Conservation (phyloP, 2,888 invertebrate species). For the Steinernema hermaphroditum region DNA sequence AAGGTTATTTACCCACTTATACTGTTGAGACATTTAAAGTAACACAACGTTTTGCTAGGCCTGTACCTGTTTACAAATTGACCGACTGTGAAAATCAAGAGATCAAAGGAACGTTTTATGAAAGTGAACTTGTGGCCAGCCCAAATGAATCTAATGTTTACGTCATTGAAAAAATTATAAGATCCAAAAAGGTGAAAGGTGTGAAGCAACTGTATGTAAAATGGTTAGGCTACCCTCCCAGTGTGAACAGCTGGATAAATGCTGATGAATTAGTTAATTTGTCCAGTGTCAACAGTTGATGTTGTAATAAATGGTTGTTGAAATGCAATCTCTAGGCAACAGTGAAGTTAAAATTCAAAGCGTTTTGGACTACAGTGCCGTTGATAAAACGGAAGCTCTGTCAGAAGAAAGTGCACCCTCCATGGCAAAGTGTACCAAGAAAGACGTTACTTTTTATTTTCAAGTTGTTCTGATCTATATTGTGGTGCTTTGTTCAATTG, state of each 20-base stretch:
- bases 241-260: background rate
- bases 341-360: too few species aligned
- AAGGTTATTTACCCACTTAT: background rate
- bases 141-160: background rate
- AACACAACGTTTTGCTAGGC: background rate
- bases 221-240: background rate
- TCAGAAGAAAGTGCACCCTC: too few species aligned
- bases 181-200: background rate
- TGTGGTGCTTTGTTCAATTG: background rate
- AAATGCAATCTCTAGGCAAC: too few species aligned
- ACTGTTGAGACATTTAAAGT: background rate
- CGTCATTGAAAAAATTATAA: background rate
- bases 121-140: background rate
- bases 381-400: too few species aligned
- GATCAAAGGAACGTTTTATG: slow-evolving; percentile 7
- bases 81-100: background rate
- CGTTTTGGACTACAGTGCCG: too few species aligned
- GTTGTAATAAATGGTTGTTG: too few species aligned
- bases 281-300: background rate
- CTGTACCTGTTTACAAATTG: background rate
- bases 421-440: background rate
- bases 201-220: background rate
- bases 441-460: background rate
- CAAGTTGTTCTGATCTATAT: background rate
- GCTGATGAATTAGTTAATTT: background rate